Evolutionary conservation across 2,113 vertebrate species (phyloP), one percentile per base, ranked within the genome.

Genomic region (Nipponia nippon): DNA sequence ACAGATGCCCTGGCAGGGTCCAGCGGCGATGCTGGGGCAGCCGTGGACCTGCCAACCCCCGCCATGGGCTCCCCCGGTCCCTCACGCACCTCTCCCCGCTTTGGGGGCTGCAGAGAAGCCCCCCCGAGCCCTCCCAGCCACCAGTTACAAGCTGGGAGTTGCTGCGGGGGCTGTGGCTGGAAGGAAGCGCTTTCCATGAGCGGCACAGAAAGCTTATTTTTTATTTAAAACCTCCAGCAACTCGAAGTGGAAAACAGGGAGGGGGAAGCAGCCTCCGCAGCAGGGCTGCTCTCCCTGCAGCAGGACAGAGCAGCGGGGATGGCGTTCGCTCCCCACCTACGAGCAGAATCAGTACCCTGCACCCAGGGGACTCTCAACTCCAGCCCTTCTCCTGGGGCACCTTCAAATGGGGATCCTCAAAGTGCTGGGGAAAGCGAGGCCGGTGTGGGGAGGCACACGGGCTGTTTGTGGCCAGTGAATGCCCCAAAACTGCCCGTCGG

Each of bases 371-470:
- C 1, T 3, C 3, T 22, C 10, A 13, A 40, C 6, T 17, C 27
- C 71, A 19, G 16, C 5, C 2, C 17, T 23, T 32, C 26, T 42
- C 40, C 36, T 2, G 5, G 27, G 66, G 23, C 32, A 13, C 58
- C 32, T 44, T 23, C 44, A 18, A 29, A 20, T 0, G 11, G 29
- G 38, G 52, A 19, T n/a, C 40, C 20, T 61, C 26, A 2, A 62
- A 32, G 6, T 0, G 9, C 30, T 13, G 42, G 55, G 55, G 84
- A 77, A 44, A 65, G 56, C 2, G 26, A 44, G 73, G 65, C 73
- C 1, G 4, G 7, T 1, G 7, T 1, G 10, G 47, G 36, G 46
- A 17, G 40, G 20, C 25, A 30, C 25, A 10, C 0, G 6, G 26
- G 56, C 4, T 13, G 36, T 17, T 27, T 2, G 4, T 5, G 18